phyloP scores from a whole-genome alignment of 2,113 vertebrate species.

The Megalops atlanticus region DNA sequence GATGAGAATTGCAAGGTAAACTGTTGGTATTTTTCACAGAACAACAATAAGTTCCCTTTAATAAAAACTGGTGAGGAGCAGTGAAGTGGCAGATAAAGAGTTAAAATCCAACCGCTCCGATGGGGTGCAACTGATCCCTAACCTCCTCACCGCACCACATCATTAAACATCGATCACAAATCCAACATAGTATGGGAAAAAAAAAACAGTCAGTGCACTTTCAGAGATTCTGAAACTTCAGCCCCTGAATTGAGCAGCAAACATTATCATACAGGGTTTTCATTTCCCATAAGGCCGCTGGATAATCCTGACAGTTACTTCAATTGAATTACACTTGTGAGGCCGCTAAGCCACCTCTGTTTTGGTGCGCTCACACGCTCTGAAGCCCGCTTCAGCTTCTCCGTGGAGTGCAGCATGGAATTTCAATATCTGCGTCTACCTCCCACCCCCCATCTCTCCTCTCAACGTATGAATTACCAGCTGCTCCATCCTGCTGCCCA shows the following conservation, averaged over 20 bases:
- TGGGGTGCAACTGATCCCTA: not conserved
- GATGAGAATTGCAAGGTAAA: no score
- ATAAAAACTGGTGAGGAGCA: no score
- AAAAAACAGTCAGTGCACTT: not conserved
- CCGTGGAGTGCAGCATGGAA: not conserved
- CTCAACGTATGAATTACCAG: not conserved
- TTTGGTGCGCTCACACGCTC: not conserved
- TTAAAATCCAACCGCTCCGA: not conserved
- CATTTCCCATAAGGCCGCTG: not conserved
- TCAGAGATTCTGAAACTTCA: slow-evolving; percentile 1
- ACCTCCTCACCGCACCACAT: not conserved
- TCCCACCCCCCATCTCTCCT: not conserved
- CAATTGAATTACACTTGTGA: slow-evolving; percentile 2
- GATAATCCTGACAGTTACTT: slow-evolving; percentile 9
- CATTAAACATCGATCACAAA: slow-evolving; percentile 7
- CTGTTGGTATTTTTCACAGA: no score
- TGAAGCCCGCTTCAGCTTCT: not conserved
- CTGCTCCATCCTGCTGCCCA: not conserved
- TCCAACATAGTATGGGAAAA: not conserved
- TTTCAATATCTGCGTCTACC: not conserved
- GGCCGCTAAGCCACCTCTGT: not conserved
- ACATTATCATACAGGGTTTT: not conserved
- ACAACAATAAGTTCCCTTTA: no score
- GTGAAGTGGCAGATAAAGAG: not conserved
- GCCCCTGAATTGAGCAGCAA: not conserved